These are phyloP conservation scores for Cotesia typhae DNA, from an alignment of 1,140 invertebrate species.

Conservation along the genomic window DNA sequence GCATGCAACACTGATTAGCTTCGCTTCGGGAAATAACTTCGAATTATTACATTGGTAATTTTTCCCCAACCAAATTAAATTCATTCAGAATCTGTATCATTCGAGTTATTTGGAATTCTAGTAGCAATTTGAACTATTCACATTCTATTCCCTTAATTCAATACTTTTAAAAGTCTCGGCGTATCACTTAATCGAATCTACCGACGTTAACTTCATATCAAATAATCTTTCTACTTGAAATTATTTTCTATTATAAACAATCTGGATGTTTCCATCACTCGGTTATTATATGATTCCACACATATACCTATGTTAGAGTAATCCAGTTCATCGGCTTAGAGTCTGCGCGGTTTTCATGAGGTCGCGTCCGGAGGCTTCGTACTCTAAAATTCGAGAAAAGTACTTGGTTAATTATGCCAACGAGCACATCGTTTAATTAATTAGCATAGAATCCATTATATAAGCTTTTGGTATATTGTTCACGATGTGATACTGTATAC, in stretches of 20 bases:
- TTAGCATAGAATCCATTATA: constrained; percentile 24
- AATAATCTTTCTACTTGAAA: no score
- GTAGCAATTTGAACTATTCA: no score
- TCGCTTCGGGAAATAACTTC: no score
- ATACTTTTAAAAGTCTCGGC: no score
- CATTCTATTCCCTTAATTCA: no score
- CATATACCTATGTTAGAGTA: constrained; percentile 2
- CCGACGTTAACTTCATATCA: no score
- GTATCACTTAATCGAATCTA: no score
- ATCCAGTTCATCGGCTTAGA: constrained; percentile 34
- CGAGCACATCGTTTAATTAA: constrained; percentile 30
- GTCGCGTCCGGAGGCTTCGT: neutral
- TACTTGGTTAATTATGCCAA: constrained; percentile 34
- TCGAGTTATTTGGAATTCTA: no score
- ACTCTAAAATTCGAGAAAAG: constrained; percentile 25
- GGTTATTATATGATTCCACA: neutral
- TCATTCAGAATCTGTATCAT: no score
- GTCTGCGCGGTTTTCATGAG: constrained; percentile 10
- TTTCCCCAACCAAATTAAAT: neutral
- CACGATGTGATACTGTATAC: neutral
- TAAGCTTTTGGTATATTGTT: constrained; percentile 9
- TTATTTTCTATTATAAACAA: no score
- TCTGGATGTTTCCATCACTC: neutral
- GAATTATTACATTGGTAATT: no score
- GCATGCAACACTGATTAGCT: no score